Conservation (phyloP, 2,113 vertebrate species). For the Sus scrofa region T2T-Sscrofa CM000820.6:57775501-57776000, state of each 20-base stretch:
- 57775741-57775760: background rate
- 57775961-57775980: background rate
- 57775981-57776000: background rate
- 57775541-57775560: background rate
- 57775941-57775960: background rate
- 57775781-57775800: background rate
- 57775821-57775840: background rate
- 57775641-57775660: background rate
- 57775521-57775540: background rate
- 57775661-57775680: background rate
- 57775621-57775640: background rate
- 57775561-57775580: background rate
- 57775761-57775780: background rate
- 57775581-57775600: slow-evolving; percentile 43
- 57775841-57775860: background rate
- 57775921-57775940: background rate
- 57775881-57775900: background rate
- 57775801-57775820: background rate
- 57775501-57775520: background rate
- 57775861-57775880: background rate
- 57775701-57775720: slow-evolving; percentile 13
- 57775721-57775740: background rate
- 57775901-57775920: background rate
- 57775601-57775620: background rate
- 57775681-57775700: background rate